Evolutionary conservation across 2,113 vertebrate species (phyloP).

Genomic region (Riparia riparia): DNA sequence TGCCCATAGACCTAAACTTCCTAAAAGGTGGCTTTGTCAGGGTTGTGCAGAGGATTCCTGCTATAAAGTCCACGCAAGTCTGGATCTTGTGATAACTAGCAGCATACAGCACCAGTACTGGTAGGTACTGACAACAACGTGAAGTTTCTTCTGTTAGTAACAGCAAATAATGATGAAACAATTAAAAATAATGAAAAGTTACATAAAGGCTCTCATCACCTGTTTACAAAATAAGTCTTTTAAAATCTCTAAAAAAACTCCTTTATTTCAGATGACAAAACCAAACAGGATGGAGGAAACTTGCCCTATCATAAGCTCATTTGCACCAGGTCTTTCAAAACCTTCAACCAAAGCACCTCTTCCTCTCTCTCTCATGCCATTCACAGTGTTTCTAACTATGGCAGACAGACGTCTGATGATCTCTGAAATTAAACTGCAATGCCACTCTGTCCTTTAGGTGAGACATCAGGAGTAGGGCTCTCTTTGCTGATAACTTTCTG

Average conservation of each 20-base stretch:
- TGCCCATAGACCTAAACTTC: not conserved
- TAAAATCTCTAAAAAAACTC: not conserved
- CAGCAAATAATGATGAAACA: not conserved
- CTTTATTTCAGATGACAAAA: not conserved
- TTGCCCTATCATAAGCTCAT: not conserved
- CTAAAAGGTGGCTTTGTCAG: not conserved
- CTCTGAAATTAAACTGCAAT: not conserved
- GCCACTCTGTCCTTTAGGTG: not conserved
- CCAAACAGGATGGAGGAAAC: not conserved
- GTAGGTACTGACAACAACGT: rapidly evolving
- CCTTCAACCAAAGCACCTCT: not conserved
- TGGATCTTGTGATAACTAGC: not conserved
- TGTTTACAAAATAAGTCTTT: not conserved
- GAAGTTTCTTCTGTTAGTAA: not conserved
- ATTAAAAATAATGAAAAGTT: not conserved
- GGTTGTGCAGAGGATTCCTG: not conserved
- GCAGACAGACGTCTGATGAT: not conserved
- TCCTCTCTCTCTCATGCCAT: not conserved
- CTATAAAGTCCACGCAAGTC: not conserved
- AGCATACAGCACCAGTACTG: not conserved
- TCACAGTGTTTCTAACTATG: not conserved
- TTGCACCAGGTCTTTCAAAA: not conserved
- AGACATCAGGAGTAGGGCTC: not conserved
- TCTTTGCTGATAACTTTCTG: not conserved
- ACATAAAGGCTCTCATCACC: not conserved